These are phyloP conservation scores for Stercorarius parasiticus DNA, from an alignment of 2,113 vertebrate species.

Conservation along the genomic window DNA sequence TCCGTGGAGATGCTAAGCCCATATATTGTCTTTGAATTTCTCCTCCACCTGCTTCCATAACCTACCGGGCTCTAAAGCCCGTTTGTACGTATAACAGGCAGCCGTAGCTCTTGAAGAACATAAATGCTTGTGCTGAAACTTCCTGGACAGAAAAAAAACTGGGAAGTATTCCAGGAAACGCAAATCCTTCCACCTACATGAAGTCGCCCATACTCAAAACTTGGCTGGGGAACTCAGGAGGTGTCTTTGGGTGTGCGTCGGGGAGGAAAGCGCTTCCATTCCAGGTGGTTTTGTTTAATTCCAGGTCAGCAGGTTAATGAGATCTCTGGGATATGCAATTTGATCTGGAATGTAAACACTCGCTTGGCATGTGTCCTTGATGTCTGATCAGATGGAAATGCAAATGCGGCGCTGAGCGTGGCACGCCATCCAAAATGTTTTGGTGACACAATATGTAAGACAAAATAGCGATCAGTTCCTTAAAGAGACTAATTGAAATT, in stretches of 20 bases:
- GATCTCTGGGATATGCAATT: constrained; percentile 33
- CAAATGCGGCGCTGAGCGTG: not conserved
- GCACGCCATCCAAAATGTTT: constrained; percentile 47
- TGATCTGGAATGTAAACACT: constrained; percentile 54
- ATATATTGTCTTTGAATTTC: not conserved
- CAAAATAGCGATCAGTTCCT: not conserved
- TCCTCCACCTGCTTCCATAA: not conserved
- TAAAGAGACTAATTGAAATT: not conserved
- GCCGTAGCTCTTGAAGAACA: not conserved
- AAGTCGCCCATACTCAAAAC: not conserved
- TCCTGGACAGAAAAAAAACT: not conserved
- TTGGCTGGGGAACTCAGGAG: not conserved
- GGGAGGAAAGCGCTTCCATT: not conserved
- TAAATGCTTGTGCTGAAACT: not conserved
- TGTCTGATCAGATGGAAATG: constrained; percentile 60
- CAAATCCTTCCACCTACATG: not conserved
- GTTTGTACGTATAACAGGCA: rapidly evolving
- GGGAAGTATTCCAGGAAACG: not conserved
- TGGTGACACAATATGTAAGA: constrained; percentile 33
- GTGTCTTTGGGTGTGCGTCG: rapidly evolving
- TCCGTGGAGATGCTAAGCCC: rapidly evolving
- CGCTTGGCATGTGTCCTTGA: constrained; percentile 24
- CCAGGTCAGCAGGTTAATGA: constrained; percentile 59
- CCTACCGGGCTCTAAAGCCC: not conserved
- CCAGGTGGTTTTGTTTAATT: constrained; percentile 53